Evolutionary conservation across 2,888 invertebrate species (phyloP).

Genomic region (Dyspetes luteomarginatus): DNA sequence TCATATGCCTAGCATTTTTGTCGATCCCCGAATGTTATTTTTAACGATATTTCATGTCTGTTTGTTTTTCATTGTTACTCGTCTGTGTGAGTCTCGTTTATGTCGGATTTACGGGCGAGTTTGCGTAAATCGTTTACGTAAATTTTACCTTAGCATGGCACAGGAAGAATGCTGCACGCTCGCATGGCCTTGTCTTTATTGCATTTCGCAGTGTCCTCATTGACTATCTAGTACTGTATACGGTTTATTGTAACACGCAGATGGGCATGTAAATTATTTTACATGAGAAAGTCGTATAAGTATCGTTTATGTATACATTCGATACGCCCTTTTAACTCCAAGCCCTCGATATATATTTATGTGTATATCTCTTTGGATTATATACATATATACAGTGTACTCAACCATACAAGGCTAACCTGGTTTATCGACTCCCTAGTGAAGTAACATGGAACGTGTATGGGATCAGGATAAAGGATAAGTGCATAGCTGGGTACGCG

Average conservation of each 20-base stretch:
- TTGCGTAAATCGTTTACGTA: constrained; percentile 2
- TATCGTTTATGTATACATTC: no score
- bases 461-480: constrained; percentile 35
- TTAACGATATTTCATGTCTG: no score
- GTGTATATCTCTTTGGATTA: constrained; percentile 10
- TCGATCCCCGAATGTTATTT: no score
- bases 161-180: constrained; percentile 6
- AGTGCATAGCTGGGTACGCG: constrained; percentile 54
- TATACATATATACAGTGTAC: constrained; percentile 8
- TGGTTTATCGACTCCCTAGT: constrained; percentile 52
- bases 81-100: no score
- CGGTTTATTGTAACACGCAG: constrained; percentile 8
- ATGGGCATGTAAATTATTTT: background rate
- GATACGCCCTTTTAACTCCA: no score
- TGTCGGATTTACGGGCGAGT: background rate
- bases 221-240: constrained; percentile 23
- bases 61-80: no score
- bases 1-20: no score
- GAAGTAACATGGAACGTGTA: constrained; percentile 41
- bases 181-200: constrained; percentile 31
- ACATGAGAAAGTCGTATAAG: no score
- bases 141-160: background rate
- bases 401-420: constrained; percentile 44
- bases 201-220: constrained; percentile 47
- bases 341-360: background rate